Evolutionary conservation across 2,113 vertebrate genomes (phyloP).

Genomic region (Ciconia boyciana): DNA sequence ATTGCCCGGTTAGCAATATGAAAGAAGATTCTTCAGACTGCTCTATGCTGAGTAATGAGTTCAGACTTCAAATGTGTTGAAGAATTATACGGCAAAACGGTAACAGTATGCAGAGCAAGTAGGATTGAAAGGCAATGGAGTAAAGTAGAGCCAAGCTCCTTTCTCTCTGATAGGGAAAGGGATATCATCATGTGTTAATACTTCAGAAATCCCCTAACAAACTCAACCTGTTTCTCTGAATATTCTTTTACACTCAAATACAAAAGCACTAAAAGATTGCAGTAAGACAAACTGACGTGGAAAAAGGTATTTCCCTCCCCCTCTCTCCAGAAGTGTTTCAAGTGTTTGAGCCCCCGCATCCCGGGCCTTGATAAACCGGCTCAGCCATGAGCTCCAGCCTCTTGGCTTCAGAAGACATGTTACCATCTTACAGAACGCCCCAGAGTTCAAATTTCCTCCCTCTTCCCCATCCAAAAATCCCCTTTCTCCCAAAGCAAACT

Average conservation of each 20-base stretch:
- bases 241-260: neutral
- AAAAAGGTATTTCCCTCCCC: neutral
- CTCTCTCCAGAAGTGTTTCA: neutral
- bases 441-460: neutral
- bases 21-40: neutral
- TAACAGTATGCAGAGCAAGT: neutral
- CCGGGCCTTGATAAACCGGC: neutral
- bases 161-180: neutral
- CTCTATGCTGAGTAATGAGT: neutral
- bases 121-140: neutral
- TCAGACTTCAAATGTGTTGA: accelerated
- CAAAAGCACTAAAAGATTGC: neutral
- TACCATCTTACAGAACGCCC: neutral
- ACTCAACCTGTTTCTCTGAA: neutral
- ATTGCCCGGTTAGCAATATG: neutral
- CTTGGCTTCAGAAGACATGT: neutral
- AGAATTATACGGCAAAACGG: neutral
- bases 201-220: neutral
- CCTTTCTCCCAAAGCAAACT: neutral
- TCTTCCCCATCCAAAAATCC: neutral
- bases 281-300: neutral
- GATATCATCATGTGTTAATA: neutral
- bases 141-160: neutral
- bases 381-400: neutral
- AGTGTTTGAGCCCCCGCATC: neutral